Evolutionary conservation across 37 sponge, comb jelly and placozoan species (phyloP), one percentile per base, ranked within the genome.

Genomic region (Halichondria panicea): DNA sequence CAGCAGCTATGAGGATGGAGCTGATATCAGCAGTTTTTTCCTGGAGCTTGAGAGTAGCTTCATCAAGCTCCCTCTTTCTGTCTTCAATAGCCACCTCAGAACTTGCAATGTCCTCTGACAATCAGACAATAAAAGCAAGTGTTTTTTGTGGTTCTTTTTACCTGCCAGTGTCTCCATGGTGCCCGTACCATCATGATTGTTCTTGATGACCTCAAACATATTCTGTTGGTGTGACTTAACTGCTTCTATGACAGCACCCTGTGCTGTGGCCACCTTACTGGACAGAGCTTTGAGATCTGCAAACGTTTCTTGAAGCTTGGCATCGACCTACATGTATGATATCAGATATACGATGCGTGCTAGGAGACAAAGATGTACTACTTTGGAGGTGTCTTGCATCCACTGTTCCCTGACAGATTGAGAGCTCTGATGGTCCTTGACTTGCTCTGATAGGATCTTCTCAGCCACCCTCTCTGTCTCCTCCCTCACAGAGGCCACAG

Each of bases 331-430:
- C 56, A 55, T n/a, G n/a, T n/a, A n/a, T n/a, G n/a, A n/a, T n/a
- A n/a, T n/a, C n/a, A n/a, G n/a, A n/a, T n/a, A n/a, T n/a, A n/a
- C n/a, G n/a, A n/a, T n/a, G n/a, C n/a, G n/a, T n/a, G n/a, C n/a
- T n/a, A n/a, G n/a, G n/a, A n/a, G n/a, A n/a, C n/a, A n/a, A n/a
- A n/a, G n/a, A n/a, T n/a, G n/a, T n/a, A n/a, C n/a, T 11, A 72
- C 73, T 59, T 72, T 37, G 31, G 73, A 57, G 1, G 73, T 37
- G 24, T 72, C 73, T 27, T 35, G 32, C 39, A 72, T 40, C 73
- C 73, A 72, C 3, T 55, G 73, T 30, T 72, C 36, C 24, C 57
- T 59, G 1, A 59, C 40, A n/a, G n/a, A 21, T 42, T 72, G 73
- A 18, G 27, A 40, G 22, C 19, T 42, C 73, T 57, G 59, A 2